Conservation (phyloP, 2,797 vertebrate species). For the Lophotriccus pileatus region DNA sequence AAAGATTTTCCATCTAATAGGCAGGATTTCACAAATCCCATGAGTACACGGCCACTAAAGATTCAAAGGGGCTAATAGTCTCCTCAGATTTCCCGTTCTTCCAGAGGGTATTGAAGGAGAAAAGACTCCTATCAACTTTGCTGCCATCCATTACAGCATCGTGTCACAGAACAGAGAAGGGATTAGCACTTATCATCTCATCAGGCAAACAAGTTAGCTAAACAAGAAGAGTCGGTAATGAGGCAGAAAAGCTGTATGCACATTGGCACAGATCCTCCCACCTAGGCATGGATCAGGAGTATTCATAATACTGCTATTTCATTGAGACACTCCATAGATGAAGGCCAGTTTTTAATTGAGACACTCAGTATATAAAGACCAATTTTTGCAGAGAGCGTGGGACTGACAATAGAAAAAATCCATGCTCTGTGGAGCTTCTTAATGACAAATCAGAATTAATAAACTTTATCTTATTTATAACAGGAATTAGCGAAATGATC, state of each 20-base stretch:
- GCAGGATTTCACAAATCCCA: neutral
- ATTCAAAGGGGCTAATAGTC: neutral
- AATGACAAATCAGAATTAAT: neutral
- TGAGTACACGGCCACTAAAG: neutral
- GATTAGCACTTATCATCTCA: neutral
- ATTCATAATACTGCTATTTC: neutral
- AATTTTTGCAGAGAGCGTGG: neutral
- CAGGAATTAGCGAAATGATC: neutral
- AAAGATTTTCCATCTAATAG: neutral
- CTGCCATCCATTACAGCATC: neutral
- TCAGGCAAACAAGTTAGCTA: neutral
- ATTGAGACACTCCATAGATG: neutral
- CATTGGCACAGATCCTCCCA: neutral
- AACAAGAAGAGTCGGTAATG: constrained; percentile 18
- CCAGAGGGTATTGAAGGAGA: neutral
- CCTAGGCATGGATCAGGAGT: neutral
- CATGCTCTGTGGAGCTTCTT: neutral
- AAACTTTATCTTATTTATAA: neutral
- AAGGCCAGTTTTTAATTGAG: neutral
- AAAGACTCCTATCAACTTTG: neutral
- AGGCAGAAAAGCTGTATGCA: constrained; percentile 15
- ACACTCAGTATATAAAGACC: neutral
- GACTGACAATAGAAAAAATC: constrained; percentile 4
- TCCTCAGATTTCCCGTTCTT: neutral
- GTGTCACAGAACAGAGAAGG: neutral